Conservation (phyloP, 2,113 vertebrate genomes). For the Rhipidura dahli region DNA sequence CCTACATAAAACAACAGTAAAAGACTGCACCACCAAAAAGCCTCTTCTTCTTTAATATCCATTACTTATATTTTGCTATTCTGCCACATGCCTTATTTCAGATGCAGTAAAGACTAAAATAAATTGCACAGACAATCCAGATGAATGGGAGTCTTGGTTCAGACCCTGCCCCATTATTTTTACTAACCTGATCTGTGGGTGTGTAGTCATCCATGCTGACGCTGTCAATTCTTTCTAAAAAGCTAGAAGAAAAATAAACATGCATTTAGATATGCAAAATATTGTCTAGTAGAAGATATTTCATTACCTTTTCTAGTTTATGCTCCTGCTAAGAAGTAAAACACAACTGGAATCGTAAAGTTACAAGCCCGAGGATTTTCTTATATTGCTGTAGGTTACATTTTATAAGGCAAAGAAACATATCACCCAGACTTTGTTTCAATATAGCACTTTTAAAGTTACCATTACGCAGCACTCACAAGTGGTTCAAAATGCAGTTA, state of each 20-base stretch:
- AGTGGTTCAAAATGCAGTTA: not conserved
- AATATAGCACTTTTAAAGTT: not conserved
- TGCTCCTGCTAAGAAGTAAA: not conserved
- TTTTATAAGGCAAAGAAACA: not conserved
- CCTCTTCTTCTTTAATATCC: not conserved
- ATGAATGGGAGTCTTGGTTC: not conserved
- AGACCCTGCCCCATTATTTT: not conserved
- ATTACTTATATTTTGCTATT: not conserved
- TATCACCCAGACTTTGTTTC: not conserved
- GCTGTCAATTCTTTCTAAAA: conserved; percentile 97
- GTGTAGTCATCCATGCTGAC: conserved; percentile 98
- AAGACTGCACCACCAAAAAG: not conserved
- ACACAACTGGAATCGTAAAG: not conserved
- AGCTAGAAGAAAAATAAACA: conserved; percentile 78
- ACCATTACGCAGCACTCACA: not conserved
- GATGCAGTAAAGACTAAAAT: not conserved
- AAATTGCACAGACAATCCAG: not conserved
- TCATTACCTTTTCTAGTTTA: not conserved
- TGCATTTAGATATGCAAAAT: not conserved
- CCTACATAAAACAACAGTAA: not conserved
- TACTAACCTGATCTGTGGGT: conserved; percentile 93
- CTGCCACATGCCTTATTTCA: not conserved
- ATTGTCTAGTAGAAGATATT: not conserved
- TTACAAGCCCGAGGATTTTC: not conserved
- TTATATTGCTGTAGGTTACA: not conserved